These are phyloP conservation scores for Sebastes miniatus DNA, from an alignment of 2,797 vertebrate species.

Conservation along the genomic window DNA sequence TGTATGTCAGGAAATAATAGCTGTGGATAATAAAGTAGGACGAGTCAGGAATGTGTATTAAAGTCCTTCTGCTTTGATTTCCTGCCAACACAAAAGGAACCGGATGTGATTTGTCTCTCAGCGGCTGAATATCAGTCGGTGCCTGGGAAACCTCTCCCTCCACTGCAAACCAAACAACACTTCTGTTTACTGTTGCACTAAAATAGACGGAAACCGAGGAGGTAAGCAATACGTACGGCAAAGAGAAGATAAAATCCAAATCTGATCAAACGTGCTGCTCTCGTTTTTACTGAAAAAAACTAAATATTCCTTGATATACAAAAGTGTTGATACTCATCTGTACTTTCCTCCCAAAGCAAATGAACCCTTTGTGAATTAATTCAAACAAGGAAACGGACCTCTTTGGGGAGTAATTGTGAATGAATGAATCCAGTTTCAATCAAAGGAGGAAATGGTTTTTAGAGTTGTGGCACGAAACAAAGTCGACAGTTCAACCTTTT, in stretches of 20 bases:
- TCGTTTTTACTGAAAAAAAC: slow-evolving; percentile 10
- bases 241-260: slow-evolving; percentile 28
- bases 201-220: slow-evolving; percentile 66
- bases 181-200: slow-evolving; percentile 65
- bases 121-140: slow-evolving; percentile 47
- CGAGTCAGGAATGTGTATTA: slow-evolving; percentile 36
- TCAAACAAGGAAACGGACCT: slow-evolving; percentile 65
- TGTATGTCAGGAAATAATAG: not conserved
- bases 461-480: slow-evolving; percentile 50
- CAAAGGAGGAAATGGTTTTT: slow-evolving; percentile 44
- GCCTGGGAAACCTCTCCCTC: slow-evolving; percentile 63
- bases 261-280: slow-evolving; percentile 31
- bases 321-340: slow-evolving; percentile 69
- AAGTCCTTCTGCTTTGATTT: slow-evolving; percentile 53
- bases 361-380: slow-evolving; percentile 70
- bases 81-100: slow-evolving; percentile 34
- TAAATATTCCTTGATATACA: slow-evolving; percentile 51
- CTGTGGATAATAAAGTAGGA: not conserved
- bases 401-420: slow-evolving; percentile 26
- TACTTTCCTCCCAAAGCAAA: slow-evolving; percentile 47
- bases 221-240: slow-evolving; percentile 56
- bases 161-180: slow-evolving; percentile 41
- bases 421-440: slow-evolving; percentile 57
- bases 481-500: slow-evolving; percentile 45
- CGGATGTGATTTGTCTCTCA: slow-evolving; percentile 51